Base-by-base conservation (phyloP, 2,888 invertebrate genomes). In the Diogma glabrata region DNA sequence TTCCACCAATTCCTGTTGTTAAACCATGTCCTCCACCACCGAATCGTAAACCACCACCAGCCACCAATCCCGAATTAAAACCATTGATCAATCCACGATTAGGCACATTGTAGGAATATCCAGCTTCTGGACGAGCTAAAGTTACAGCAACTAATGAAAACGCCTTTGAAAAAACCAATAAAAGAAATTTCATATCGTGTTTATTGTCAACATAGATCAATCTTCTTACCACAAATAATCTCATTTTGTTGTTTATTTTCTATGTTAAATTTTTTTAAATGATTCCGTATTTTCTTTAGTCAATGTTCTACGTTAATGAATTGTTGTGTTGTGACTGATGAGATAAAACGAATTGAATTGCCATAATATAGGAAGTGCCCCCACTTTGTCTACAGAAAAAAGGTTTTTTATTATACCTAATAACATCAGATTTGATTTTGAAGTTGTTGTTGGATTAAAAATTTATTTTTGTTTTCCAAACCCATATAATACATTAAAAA, bases 51-150 rank as follows among this genome's bases (percentile, higher is more conserved):
- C 46, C 46, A 26, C 46, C 46, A 16, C 58, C 56, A 51, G 56
- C 47, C 14, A 58, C 58, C 30, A 57, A 59, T 17, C 60, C 61
- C 30, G 55, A 49, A 19, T 48, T 51, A 17, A 50, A 50, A 38
- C 46, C 45, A 23, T 14, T 17, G 12, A 20, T 19, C n/a, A 28
- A 14, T 28, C 40, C 40, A 17, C 45, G 45, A 16, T 45, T 20
- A 36, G 67, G 60, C 59, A 67, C 65, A 66, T 66, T 72, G 69
- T 74, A 77, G 66, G 76, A 77, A 67, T 77, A 77, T 60, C 77
- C 77, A 62, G 78, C 77, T 66, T 78, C 77, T 65, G 78, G 78
- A 54, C 75, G 71, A 52, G 75, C 77, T 65, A 75, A 73, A 63
- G 74, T 74, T 65, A 75, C 69, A 52, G 75, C 74, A 69, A 76